Percentiles rank a stretch among this genome's conserved stretches.
Conservation (phyloP, 2,113 vertebrate genomes). For the Sinocyclocheilus maitianheensis region DNA sequence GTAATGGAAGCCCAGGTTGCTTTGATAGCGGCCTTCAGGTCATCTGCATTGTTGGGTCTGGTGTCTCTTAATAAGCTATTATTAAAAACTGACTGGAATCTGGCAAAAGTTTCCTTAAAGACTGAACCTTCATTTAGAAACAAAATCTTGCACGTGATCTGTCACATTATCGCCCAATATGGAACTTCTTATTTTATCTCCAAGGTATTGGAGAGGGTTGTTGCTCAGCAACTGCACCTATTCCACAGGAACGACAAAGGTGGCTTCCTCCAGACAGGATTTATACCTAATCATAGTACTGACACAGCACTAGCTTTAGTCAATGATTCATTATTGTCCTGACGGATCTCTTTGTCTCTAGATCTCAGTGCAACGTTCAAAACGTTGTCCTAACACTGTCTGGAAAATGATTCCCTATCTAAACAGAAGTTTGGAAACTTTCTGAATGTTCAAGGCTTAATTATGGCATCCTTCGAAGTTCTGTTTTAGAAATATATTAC, state of each 20-base stretch:
- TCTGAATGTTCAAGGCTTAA: neutral
- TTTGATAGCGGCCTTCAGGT: too few relatives aligned
- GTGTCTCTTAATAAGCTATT: neutral
- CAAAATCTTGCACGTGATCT: conserved; percentile 15
- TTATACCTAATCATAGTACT: conserved; percentile 16
- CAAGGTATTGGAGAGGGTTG: conserved; percentile 22
- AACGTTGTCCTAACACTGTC: neutral
- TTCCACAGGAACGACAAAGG: conserved; percentile 19
- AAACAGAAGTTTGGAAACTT: neutral
- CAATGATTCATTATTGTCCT: conserved; percentile 21
- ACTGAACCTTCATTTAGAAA: conserved; percentile 24
- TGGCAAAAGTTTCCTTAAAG: neutral
- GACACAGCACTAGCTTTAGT: conserved; percentile 22
- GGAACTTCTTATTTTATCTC: conserved; percentile 18
- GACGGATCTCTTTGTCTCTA: neutral
- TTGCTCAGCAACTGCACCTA: conserved; percentile 38
- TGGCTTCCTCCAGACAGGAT: conserved; percentile 23
- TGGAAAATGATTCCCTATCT: neutral
- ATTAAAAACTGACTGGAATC: neutral
- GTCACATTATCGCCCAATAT: conserved; percentile 21
- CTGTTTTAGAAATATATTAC: neutral
- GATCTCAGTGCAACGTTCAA: neutral
- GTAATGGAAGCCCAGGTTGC: too few relatives aligned
- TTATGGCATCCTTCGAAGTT: neutral
- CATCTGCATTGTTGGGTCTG: too few relatives aligned